Conservation (phyloP, 2,888 invertebrate genomes). For the Scaptodrosophila latifasciaeformis region DNA sequence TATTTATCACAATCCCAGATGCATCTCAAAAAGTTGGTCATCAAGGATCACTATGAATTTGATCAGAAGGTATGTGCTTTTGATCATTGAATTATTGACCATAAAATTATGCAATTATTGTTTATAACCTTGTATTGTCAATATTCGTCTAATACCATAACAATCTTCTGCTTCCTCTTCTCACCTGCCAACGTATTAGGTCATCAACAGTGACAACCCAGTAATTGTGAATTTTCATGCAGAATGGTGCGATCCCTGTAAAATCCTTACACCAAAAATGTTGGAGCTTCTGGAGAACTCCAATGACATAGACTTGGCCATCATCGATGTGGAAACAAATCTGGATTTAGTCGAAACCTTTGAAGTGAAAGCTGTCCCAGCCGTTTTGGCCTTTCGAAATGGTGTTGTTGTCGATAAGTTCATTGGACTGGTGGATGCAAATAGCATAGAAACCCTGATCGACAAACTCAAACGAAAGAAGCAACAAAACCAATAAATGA, state of each 20-base stretch:
- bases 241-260: slow-evolving; percentile 93
- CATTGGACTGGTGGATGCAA: slow-evolving; percentile 88
- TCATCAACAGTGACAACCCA: slow-evolving; percentile 88
- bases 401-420: slow-evolving; percentile 91
- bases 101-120: slow-evolving; percentile 18
- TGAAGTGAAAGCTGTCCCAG: slow-evolving; percentile 87
- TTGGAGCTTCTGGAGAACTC: slow-evolving; percentile 84
- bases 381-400: slow-evolving; percentile 84
- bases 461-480: slow-evolving; percentile 76
- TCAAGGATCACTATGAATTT: slow-evolving; percentile 86
- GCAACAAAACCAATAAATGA: slow-evolving; percentile 47
- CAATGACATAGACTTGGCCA: slow-evolving; percentile 84
- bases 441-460: slow-evolving; percentile 87
- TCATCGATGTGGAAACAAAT: slow-evolving; percentile 88
- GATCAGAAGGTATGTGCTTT: slow-evolving; percentile 80
- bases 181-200: no score
- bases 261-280: slow-evolving; percentile 89
- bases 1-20: slow-evolving; percentile 64
- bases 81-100: neutral
- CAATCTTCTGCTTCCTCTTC: no score
- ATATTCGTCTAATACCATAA: no score
- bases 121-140: no score
- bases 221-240: slow-evolving; percentile 95
- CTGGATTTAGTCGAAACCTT: slow-evolving; percentile 88
- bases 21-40: slow-evolving; percentile 74